Percentiles rank a stretch among this genome's conserved stretches.
Conservation (phyloP, 2,113 vertebrate genomes). For the Heptranchias perlo region DNA sequence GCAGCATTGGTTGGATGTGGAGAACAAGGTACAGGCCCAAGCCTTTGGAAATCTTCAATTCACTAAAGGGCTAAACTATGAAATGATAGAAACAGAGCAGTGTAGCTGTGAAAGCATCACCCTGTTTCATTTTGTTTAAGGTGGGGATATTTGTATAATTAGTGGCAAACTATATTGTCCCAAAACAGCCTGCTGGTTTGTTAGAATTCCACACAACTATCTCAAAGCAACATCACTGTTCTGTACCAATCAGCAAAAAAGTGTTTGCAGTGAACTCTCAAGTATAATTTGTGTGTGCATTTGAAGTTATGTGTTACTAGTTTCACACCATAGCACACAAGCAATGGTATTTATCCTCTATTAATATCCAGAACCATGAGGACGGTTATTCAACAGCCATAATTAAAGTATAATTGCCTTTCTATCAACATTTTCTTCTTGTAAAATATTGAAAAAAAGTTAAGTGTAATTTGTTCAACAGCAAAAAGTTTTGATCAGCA, state of each 20-base stretch:
- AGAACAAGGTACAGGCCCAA: constrained; percentile 63
- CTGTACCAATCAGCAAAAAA: background rate
- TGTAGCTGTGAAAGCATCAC: constrained; percentile 42
- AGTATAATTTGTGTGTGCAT: background rate
- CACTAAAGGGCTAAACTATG: constrained; percentile 46
- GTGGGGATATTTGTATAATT: background rate
- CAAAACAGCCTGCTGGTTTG: background rate
- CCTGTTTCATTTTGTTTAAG: background rate
- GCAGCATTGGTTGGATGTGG: constrained; percentile 55
- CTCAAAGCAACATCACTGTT: background rate
- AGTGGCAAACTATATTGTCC: background rate
- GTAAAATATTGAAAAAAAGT: background rate
- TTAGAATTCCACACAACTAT: background rate
- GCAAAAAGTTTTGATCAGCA: background rate
- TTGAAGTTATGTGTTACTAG: background rate
- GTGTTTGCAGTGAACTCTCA: background rate
- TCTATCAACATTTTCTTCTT: background rate
- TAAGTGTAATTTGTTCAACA: background rate
- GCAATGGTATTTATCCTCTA: background rate
- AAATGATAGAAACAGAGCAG: constrained; percentile 54
- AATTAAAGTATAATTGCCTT: background rate
- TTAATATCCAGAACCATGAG: background rate
- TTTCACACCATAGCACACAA: background rate
- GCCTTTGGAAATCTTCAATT: constrained; percentile 53
- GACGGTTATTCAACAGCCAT: background rate